Evolutionary conservation across 1,140 invertebrate species (phyloP), one percentile per base, ranked within the genome.

Genomic region (Cheumatopsyche charites): DNA sequence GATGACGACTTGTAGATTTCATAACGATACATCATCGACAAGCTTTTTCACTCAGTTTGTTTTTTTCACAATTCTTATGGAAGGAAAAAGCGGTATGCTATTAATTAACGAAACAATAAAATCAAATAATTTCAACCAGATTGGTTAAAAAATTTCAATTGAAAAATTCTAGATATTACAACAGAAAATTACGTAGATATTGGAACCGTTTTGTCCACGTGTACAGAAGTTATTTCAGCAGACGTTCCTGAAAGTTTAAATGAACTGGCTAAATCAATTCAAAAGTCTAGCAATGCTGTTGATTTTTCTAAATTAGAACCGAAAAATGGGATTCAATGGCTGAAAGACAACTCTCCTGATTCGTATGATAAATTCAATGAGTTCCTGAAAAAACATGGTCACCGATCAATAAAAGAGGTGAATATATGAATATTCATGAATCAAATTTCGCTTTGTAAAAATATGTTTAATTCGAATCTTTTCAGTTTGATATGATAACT

Each of bases 321-420:
- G 0, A 79, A 87, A 62, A 79, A 83, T 0, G 88, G 86, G 13
- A 63, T 88, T 15, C 58, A 82, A 13, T 92, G 89, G 89, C 77
- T 93, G 1, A 78, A 86, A 75, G 77, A 76, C 0, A 84, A 90
- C 77, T 83, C 83, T 42, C 83, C 86, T 2, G 71, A 82, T 67
- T 80, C 87, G 4, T 81, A 86, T 49, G 70, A 79, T 12, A 78
- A 86, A 52, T 86, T 91, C 25, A 74, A 83, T 1, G 73, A 80
- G 2, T 92, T 94, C 77, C 79, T 94, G n/a, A 74, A 87, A 15
- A 82, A 85, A 72, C 90, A 94, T 77, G 92, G 92, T 0, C 90
- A 94, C 79, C 85, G 92, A 73, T 87, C 88, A 74, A 82, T 91
- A 29, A 87, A 88, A 80, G 93, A 95, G 83, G 90, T 92, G 79